Evolutionary conservation across 1,140 invertebrate genomes (phyloP).

Genomic region (Zeugodacus cucurbitae): DNA sequence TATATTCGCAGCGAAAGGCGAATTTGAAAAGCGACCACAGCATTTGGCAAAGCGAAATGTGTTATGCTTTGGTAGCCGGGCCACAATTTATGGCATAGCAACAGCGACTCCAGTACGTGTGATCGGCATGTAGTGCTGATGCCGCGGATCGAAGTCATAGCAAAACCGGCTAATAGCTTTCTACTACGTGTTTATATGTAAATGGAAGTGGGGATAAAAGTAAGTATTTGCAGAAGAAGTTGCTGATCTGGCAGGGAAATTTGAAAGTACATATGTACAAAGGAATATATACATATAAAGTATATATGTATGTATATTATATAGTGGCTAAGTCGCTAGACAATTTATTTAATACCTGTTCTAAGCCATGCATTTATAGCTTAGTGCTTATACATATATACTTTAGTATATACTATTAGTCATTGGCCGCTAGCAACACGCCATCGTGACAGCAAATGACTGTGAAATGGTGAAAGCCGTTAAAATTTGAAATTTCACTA

Average conservation of each 20-base stretch:
- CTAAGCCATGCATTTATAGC: background rate
- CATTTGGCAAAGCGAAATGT: background rate
- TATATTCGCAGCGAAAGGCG: background rate
- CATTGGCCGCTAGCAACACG: background rate
- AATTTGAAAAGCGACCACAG: background rate
- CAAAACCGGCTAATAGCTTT: background rate
- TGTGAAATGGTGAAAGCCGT: background rate
- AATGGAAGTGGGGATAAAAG: background rate
- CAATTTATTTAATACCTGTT: background rate
- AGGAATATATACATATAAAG: background rate
- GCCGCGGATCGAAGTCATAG: background rate
- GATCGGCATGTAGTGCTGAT: background rate
- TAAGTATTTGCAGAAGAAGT: background rate
- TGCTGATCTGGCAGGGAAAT: background rate
- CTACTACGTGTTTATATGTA: background rate
- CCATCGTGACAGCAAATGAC: background rate
- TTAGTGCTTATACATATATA: background rate
- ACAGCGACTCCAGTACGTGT: background rate
- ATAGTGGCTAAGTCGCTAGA: background rate
- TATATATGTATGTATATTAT: background rate
- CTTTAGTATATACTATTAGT: background rate
- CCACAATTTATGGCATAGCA: constrained; percentile 25
- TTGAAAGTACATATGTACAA: background rate
- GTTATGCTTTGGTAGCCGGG: background rate
- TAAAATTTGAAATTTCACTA: background rate